Evolutionary conservation across 2,797 vertebrate genomes (phyloP).

Genomic region (Semaprochilodus insignis): DNA sequence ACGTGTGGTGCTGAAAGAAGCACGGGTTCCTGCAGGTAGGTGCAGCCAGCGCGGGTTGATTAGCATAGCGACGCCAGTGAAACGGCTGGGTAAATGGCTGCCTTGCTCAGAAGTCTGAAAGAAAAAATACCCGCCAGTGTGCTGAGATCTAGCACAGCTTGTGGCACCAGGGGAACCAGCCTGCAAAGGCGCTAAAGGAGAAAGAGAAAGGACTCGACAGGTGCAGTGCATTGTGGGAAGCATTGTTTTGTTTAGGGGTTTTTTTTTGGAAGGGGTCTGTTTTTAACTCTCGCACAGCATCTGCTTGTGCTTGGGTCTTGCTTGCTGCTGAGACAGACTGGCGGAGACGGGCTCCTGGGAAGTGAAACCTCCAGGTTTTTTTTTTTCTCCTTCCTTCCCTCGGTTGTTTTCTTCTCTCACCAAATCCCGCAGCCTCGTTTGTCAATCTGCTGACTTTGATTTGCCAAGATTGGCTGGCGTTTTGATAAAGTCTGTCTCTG

Average conservation of each 20-base stretch:
- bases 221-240: constrained; percentile 10
- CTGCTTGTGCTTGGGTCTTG: not conserved
- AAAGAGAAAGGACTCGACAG: not conserved
- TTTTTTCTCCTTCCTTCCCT: not conserved
- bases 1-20: not conserved
- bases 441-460: constrained; percentile 10
- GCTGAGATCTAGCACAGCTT: not conserved
- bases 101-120: too few relatives aligned
- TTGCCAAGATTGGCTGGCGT: not conserved
- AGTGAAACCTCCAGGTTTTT: not conserved
- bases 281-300: constrained; percentile 1
- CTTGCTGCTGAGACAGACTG: not conserved
- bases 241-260: not conserved
- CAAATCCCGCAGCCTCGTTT: not conserved
- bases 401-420: not conserved
- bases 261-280: not conserved
- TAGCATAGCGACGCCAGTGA: not conserved
- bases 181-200: not conserved
- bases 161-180: not conserved
- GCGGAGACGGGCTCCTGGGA: not conserved
- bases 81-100: not conserved
- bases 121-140: not conserved
- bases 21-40: not conserved
- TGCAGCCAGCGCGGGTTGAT: not conserved
- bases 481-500: not conserved